phyloP scores from a whole-genome alignment of 2,797 vertebrate genomes.

The Cercopithecus neglectus region DNA sequence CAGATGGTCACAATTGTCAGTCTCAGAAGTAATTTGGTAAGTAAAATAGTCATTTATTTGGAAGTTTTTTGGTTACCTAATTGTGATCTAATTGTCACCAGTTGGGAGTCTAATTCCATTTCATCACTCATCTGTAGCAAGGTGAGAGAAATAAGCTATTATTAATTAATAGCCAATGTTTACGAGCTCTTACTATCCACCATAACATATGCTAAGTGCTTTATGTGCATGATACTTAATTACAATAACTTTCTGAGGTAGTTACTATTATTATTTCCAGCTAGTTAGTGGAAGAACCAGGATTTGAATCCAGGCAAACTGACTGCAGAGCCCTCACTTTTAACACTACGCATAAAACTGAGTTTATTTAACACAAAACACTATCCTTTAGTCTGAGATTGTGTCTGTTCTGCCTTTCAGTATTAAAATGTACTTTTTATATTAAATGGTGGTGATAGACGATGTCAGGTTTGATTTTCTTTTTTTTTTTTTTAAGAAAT shows the following conservation, averaged over 20 bases:
- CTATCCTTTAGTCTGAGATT: slow-evolving; percentile 17
- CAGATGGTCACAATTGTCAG: not conserved
- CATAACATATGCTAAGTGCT: not conserved
- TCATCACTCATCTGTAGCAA: slow-evolving; percentile 2
- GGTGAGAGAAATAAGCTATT: not conserved
- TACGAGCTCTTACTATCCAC: not conserved
- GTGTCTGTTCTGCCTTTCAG: not conserved
- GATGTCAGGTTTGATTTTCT: slow-evolving; percentile 15
- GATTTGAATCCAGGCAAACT: slow-evolving; percentile 14
- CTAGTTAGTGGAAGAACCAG: not conserved
- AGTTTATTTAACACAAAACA: slow-evolving; percentile 37
- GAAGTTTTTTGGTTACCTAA: not conserved
- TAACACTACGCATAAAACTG: not conserved
- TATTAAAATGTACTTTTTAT: slow-evolving; percentile 38
- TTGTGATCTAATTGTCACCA: slow-evolving; percentile 6
- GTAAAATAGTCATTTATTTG: slow-evolving; percentile 31
- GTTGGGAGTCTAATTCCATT: not conserved
- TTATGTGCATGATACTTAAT: not conserved
- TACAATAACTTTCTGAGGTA: not conserved
- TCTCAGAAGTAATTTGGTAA: slow-evolving; percentile 13
- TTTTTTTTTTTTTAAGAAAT: slow-evolving; percentile 20
- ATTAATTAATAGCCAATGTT: not conserved
- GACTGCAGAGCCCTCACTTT: not conserved
- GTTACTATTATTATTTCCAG: not conserved
- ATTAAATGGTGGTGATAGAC: slow-evolving; percentile 25